Conservation (phyloP, 2,113 vertebrate species). For the Struthio camelus region DNA sequence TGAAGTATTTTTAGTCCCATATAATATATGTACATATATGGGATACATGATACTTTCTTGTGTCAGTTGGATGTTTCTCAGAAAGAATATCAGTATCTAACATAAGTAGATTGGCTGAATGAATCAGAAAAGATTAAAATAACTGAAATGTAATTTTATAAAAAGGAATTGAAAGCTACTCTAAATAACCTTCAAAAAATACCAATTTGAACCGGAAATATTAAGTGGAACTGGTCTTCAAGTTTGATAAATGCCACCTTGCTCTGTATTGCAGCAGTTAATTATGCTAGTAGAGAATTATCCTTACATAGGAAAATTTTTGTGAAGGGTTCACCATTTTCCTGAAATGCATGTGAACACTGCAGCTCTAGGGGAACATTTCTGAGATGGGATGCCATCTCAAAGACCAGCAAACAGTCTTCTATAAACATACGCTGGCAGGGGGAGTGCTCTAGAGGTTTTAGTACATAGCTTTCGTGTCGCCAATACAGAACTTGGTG, state of each 20-base stretch:
- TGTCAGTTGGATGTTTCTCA: background rate
- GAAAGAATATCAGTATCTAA: background rate
- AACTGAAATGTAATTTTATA: background rate
- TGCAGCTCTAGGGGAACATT: background rate
- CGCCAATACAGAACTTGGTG: background rate
- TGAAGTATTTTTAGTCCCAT: background rate
- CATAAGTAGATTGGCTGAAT: background rate
- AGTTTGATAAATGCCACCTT: background rate
- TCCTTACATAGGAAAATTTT: background rate
- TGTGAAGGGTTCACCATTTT: background rate
- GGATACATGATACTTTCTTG: background rate
- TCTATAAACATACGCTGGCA: background rate
- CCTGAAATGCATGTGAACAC: background rate
- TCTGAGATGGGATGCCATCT: background rate
- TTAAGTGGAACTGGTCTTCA: background rate
- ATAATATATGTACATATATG: background rate
- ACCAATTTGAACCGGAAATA: background rate
- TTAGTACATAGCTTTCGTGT: background rate
- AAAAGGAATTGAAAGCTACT: background rate
- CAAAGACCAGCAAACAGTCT: background rate
- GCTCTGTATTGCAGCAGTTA: background rate
- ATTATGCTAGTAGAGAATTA: background rate
- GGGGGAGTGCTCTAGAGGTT: background rate
- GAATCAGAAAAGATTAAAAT: background rate
- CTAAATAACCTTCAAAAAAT: background rate